Percentiles rank a stretch among this genome's conserved stretches.
phyloP scores from a whole-genome alignment of 2,113 vertebrate species.

The Catagonus wagneri region DNA sequence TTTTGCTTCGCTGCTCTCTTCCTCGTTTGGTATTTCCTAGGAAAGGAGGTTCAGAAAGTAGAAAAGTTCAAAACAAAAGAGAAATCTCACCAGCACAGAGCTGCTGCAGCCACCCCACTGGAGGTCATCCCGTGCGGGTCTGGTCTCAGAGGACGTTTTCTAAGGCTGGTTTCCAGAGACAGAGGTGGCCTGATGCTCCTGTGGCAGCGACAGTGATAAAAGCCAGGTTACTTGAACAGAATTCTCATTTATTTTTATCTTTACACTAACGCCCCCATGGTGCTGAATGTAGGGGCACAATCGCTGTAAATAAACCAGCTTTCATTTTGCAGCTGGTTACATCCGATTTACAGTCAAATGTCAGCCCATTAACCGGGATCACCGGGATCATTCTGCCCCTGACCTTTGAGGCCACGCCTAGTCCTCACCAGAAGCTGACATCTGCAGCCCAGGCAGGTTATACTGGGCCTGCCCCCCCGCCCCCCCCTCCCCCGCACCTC shows the following conservation, averaged over 20 bases:
- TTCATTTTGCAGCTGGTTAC: background rate
- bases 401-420: background rate
- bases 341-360: background rate
- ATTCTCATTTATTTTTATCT: background rate
- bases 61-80: background rate
- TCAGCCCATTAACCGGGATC: background rate
- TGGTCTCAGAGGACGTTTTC: accelerated
- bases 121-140: background rate
- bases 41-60: constrained; percentile 9
- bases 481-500: too few relatives aligned
- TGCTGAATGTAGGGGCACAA: background rate
- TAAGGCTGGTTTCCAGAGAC: background rate
- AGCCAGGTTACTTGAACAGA: background rate
- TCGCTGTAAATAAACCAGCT: background rate
- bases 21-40: background rate
- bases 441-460: background rate
- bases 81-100: background rate
- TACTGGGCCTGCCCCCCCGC: accelerated
- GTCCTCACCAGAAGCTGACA: background rate
- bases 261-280: background rate
- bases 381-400: background rate
- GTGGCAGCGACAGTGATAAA: accelerated
- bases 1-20: background rate
- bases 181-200: background rate
- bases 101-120: accelerated